These are phyloP conservation scores for Nestor notabilis DNA, from an alignment of 2,113 vertebrate species.

Conservation along the genomic window DNA sequence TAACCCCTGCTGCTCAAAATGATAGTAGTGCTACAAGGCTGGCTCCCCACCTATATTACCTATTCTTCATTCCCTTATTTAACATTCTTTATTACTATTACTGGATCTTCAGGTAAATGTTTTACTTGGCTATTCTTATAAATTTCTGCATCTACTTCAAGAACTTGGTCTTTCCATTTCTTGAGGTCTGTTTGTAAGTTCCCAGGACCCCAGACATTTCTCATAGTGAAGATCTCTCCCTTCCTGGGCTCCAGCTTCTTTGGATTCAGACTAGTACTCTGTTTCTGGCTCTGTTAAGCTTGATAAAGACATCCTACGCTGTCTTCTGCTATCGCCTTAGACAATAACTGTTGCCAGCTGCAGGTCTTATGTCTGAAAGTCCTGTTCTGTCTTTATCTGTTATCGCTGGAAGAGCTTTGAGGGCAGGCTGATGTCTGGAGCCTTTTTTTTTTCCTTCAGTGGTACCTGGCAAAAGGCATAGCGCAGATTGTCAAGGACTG, in stretches of 20 bases:
- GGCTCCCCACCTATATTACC: neutral
- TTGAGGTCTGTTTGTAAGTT: neutral
- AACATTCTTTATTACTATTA: neutral
- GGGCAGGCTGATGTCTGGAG: conserved; percentile 21
- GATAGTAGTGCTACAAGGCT: neutral
- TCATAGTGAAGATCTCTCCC: neutral
- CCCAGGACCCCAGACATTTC: neutral
- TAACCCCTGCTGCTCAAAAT: neutral
- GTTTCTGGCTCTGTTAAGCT: neutral
- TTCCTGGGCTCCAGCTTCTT: neutral
- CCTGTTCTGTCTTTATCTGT: conserved; percentile 45
- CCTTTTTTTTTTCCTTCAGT: neutral
- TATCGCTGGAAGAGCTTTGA: neutral
- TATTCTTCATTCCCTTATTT: neutral
- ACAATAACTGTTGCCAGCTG: conserved; percentile 14
- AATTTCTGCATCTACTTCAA: neutral
- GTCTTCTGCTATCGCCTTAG: neutral
- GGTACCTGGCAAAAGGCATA: neutral
- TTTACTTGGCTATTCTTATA: neutral
- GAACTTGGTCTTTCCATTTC: neutral
- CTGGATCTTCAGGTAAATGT: neutral
- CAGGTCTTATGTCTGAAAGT: conserved; percentile 38
- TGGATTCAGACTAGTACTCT: neutral
- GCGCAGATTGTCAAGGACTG: neutral
- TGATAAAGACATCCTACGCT: conserved; percentile 8